A percentile compares a stretch with the other conserved stretches of the same genome.
These are phyloP conservation scores for Vireo altiloquus DNA, from an alignment of 2,113 vertebrate genomes.

Conservation along the genomic window DNA sequence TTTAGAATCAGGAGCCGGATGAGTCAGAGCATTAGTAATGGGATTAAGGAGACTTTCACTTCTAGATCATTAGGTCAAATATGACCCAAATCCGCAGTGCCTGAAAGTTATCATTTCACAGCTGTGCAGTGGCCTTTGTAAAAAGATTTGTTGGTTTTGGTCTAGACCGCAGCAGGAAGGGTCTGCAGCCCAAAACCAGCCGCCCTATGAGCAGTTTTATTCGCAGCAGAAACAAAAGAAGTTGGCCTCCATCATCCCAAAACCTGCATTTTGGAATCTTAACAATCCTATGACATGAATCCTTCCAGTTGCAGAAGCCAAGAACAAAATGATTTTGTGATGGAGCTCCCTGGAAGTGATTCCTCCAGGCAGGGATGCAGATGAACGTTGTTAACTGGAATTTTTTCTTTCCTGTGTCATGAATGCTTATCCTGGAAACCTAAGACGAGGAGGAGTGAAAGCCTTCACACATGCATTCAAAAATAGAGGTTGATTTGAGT, in stretches of 20 bases:
- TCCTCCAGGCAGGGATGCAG: background rate
- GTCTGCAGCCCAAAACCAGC: background rate
- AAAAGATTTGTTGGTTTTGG: conserved; percentile 26
- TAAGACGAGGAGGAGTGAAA: background rate
- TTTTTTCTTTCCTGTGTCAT: background rate
- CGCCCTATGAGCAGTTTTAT: background rate
- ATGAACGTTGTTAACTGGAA: rapidly evolving
- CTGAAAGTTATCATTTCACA: conserved; percentile 34
- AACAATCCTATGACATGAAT: background rate
- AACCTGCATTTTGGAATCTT: background rate
- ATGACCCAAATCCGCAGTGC: background rate
- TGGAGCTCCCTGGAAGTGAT: background rate
- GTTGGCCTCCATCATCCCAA: background rate
- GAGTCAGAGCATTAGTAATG: background rate
- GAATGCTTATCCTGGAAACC: background rate
- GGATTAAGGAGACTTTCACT: background rate
- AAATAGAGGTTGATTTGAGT: background rate
- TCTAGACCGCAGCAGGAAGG: background rate
- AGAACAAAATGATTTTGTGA: background rate
- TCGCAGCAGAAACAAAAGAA: background rate
- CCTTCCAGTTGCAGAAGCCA: background rate
- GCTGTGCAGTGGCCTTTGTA: conserved; percentile 6
- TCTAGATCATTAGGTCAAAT: conserved; percentile 23
- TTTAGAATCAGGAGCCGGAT: background rate
- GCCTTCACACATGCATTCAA: background rate